Evolutionary conservation across 2,888 invertebrate species (phyloP).

Genomic region (Cataglyphis cursor): DNA sequence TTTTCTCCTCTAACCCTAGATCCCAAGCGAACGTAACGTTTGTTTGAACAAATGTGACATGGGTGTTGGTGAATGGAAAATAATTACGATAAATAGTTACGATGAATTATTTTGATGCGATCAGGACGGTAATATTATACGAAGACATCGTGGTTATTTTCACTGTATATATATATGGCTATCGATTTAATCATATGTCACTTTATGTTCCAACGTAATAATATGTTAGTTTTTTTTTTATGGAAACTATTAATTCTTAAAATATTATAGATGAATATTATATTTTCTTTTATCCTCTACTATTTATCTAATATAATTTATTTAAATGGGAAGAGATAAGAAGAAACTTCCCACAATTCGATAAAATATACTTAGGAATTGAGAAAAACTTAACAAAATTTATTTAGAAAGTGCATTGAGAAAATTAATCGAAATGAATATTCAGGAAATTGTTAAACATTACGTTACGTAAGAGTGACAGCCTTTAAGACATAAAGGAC

Average conservation of each 20-base stretch:
- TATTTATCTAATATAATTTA: conserved; percentile 20
- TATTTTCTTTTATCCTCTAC: background rate
- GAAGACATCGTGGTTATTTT: background rate
- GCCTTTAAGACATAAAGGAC: background rate
- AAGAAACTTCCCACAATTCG: background rate
- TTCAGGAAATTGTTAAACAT: background rate
- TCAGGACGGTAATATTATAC: conserved; percentile 6
- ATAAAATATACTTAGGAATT: background rate
- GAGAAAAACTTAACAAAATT: background rate
- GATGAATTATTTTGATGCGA: conserved; percentile 34
- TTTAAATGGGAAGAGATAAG: background rate
- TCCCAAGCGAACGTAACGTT: conserved; percentile 10
- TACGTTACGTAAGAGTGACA: background rate
- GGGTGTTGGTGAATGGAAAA: conserved; percentile 12
- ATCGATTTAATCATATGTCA: background rate
- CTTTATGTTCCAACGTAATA: background rate
- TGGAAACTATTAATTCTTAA: conserved; percentile 24
- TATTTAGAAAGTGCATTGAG: background rate
- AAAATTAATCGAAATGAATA: background rate
- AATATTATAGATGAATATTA: conserved; percentile 5
- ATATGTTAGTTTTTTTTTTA: conserved; percentile 16
- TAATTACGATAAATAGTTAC: background rate
- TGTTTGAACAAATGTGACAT: conserved; percentile 37
- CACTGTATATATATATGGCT: background rate
- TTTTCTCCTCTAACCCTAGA: background rate